Percentiles rank a stretch among this genome's conserved stretches.
These are phyloP conservation scores for Armadillidium nasatum DNA, from an alignment of 1,140 invertebrate species.

Conservation along the genomic window DNA sequence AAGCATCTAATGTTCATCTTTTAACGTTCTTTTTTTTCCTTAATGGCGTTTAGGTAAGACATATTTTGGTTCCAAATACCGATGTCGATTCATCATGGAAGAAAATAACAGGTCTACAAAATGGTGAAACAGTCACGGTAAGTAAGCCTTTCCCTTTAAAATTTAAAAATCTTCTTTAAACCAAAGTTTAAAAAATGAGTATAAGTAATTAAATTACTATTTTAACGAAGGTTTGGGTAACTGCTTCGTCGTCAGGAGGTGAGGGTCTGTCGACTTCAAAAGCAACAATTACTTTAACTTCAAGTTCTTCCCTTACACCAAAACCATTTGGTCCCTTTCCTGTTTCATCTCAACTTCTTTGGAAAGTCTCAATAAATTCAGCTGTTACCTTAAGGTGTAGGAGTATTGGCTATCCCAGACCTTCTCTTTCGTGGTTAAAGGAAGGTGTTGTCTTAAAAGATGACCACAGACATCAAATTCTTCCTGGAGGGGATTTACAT, in stretches of 20 bases:
- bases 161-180: neutral
- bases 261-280: conserved; percentile 25
- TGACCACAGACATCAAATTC: conserved; percentile 12
- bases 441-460: neutral
- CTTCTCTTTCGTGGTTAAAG: conserved; percentile 17
- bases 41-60: neutral
- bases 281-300: neutral
- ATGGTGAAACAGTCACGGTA: neutral
- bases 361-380: conserved; percentile 11
- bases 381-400: conserved; percentile 20
- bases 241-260: conserved; percentile 34
- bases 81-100: neutral
- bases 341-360: neutral
- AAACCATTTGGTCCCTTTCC: neutral
- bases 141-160: neutral
- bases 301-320: neutral
- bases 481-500: conserved; percentile 25
- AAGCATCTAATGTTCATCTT: too few species aligned
- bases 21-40: too few species aligned
- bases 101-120: neutral
- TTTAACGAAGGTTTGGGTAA: conserved; percentile 40
- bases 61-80: neutral
- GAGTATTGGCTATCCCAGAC: conserved; percentile 7
- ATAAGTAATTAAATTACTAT: neutral
- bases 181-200: neutral